Conservation (phyloP, 2,888 invertebrate species). For the Lasioglossum zephyrum region DNA sequence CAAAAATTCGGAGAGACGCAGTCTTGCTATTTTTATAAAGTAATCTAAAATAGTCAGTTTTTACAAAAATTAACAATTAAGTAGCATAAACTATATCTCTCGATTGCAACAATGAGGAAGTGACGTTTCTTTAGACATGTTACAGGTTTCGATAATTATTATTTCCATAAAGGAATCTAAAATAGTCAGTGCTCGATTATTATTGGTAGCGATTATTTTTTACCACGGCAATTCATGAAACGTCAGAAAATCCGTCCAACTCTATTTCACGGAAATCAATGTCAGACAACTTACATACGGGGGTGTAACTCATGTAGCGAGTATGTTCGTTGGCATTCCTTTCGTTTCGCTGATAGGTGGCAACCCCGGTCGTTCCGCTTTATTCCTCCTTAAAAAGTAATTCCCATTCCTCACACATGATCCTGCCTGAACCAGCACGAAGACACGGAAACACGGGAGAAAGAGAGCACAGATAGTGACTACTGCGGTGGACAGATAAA, state of each 20-base stretch:
- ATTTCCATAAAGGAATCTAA: too few relatives aligned
- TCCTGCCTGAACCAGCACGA: constrained; percentile 22
- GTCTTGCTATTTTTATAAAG: too few relatives aligned
- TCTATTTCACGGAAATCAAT: not conserved
- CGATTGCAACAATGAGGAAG: too few relatives aligned
- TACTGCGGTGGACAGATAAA: constrained; percentile 31
- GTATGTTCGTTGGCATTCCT: not conserved
- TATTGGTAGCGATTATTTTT: too few relatives aligned
- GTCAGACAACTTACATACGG: not conserved
- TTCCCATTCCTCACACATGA: constrained; percentile 41
- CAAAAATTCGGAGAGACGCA: too few relatives aligned
- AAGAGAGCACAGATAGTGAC: not conserved
- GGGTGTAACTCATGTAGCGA: not conserved
- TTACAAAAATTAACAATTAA: too few relatives aligned
- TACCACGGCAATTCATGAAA: not conserved
- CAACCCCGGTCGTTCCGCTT: constrained; percentile 17
- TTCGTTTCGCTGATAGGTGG: constrained; percentile 13
- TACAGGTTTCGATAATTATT: too few relatives aligned
- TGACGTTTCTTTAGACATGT: too few relatives aligned
- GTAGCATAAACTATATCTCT: too few relatives aligned
- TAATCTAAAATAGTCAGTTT: too few relatives aligned
- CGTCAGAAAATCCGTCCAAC: not conserved
- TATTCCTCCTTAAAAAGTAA: constrained; percentile 44
- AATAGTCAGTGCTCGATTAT: too few relatives aligned
- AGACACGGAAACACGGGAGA: constrained; percentile 33